Evolutionary conservation across 2,113 vertebrate species (phyloP), one percentile per base, ranked within the genome.

Genomic region (Pelecanus crispus): DNA sequence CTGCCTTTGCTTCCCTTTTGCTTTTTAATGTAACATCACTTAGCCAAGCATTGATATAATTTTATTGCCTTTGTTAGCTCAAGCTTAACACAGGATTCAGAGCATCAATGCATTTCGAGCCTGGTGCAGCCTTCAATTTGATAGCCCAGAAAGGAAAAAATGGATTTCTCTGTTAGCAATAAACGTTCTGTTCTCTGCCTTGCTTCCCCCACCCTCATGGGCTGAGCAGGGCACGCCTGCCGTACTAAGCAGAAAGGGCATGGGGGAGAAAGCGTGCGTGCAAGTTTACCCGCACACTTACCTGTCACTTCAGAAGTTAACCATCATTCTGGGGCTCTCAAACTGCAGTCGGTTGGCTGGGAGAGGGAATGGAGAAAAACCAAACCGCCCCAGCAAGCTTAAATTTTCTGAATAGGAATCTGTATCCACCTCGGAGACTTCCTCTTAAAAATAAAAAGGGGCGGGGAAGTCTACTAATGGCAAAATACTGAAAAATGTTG

Each of bases 321-420:
- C 17, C 0, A 0, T 72, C 8, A 0, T 78, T 56, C 14, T 59
- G 70, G 26, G 25, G 6, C 47, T 70, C 28, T 86, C 44, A 42
- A 52, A 32, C 45, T 31, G 12, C 28, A 38, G 36, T 34, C 55
- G 3, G 0, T 22, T 0, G 0, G 8, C 78, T 1, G 4, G 50
- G 13, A 78, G 56, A n/a, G 31, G 28, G 38, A 55, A 56, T 28
- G 31, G 22, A 73, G 36, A 40, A 55, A 53, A 70, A 53, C 14
- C 18, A n/a, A 19, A 61, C 50, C 52, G 11, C 44, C 14, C 10
- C 34, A 45, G 19, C 24, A 56, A 63, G 20, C 44, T 91, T 73
- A 12, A 56, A 58, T 83, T 86, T 80, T 17, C 49, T 65, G 8
- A 34, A 0, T 18, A 52, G 49, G 29, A 71, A 47, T 72, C 25